phyloP scores from a whole-genome alignment of 2,888 invertebrate genomes.

The Macaria notata region DNA sequence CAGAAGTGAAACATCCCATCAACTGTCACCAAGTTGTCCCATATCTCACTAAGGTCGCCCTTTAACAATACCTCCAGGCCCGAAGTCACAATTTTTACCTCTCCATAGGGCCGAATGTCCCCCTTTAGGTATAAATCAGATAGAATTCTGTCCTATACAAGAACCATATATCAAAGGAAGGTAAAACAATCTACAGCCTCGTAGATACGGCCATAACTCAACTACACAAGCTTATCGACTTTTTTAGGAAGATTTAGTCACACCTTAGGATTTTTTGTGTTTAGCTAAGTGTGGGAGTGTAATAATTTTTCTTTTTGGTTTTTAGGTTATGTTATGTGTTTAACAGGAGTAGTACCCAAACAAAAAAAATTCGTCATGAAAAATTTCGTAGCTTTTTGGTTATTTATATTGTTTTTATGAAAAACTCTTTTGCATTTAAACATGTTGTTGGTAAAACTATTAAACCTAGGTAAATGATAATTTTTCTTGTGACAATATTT shows the following conservation, averaged over 20 bases:
- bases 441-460: no score
- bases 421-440: no score
- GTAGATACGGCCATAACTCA: conserved; percentile 34
- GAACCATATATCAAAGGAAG: conserved; percentile 43
- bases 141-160: conserved; percentile 37
- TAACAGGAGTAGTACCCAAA: no score
- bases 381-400: no score
- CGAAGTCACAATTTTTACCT: conserved; percentile 31
- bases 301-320: no score
- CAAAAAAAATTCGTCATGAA: no score
- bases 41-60: no score
- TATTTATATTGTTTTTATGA: no score
- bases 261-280: conserved; percentile 18
- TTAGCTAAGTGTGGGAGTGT: no score
- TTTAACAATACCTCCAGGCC: conserved; percentile 11
- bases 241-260: conserved; percentile 24
- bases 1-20: not conserved
- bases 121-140: conserved; percentile 43
- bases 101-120: conserved; percentile 20
- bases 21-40: not conserved
- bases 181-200: conserved; percentile 45
- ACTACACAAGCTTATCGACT: conserved; percentile 31
- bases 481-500: no score
- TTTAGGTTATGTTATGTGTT: no score
- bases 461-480: no score